Percentiles rank a stretch among this genome's conserved stretches.
phyloP scores from a whole-genome alignment of 2,113 vertebrate species.

The Lipotes vexillifer region DNA sequence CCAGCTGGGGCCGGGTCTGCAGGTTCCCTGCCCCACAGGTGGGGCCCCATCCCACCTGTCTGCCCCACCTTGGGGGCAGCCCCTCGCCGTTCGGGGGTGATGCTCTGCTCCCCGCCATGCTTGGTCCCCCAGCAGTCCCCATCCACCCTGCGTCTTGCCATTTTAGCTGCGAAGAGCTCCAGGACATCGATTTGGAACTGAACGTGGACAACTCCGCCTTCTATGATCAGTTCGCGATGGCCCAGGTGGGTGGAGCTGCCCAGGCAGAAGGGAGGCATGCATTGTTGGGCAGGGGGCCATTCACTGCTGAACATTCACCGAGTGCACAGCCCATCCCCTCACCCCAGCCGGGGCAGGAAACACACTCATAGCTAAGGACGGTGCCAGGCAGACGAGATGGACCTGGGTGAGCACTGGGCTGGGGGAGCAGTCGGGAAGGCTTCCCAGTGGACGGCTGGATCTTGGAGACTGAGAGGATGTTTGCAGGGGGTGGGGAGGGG shows the following conservation, averaged over 20 bases:
- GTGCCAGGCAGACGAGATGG: not conserved
- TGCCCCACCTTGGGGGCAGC: not conserved
- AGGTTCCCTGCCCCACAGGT: not conserved
- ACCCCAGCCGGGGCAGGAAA: not conserved
- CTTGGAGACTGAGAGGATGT: not conserved
- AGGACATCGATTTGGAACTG: conserved; percentile 92
- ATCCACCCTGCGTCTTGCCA: not conserved
- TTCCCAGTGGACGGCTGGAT: not conserved
- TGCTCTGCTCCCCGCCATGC: fast-evolving
- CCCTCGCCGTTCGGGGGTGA: fast-evolving
- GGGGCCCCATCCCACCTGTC: too few relatives aligned
- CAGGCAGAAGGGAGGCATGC: not conserved
- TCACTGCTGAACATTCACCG: fast-evolving
- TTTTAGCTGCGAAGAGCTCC: conserved; percentile 93
- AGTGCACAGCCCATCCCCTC: not conserved
- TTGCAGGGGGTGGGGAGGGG: not conserved
- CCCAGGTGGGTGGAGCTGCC: conserved; percentile 83
- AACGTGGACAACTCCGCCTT: conserved; percentile 94
- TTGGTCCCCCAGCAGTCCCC: not conserved
- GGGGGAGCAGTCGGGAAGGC: not conserved
- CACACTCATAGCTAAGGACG: not conserved
- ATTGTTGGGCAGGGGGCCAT: fast-evolving
- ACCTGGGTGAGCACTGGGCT: not conserved
- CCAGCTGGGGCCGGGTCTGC: fast-evolving
- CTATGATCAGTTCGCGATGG: conserved; percentile 96